Percentiles rank a stretch among this genome's conserved stretches.
phyloP scores from a whole-genome alignment of 2,888 invertebrate genomes.

The Tenthredo distinguenda region DNA sequence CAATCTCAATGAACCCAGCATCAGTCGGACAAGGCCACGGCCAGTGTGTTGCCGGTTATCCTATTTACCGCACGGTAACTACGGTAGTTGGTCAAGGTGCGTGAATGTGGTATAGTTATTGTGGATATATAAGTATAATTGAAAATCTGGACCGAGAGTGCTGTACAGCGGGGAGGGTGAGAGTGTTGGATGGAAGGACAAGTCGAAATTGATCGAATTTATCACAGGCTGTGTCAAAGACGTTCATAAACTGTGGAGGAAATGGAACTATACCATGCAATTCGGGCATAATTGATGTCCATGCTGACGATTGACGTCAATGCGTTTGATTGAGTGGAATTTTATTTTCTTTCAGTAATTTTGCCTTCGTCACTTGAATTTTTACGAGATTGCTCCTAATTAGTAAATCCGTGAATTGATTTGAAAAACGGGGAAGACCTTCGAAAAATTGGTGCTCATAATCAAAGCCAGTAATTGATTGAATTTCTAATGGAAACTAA shows the following conservation, averaged over 20 bases:
- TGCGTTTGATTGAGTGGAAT: constrained; percentile 12
- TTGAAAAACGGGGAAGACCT: not conserved
- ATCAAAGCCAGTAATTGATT: not conserved
- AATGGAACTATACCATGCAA: too few relatives aligned
- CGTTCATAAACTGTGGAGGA: not conserved
- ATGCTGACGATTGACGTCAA: not conserved
- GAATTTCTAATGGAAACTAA: constrained; percentile 1
- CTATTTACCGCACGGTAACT: constrained; percentile 25
- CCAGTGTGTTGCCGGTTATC: constrained; percentile 58
- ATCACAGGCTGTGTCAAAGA: not conserved
- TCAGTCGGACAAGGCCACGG: constrained; percentile 69
- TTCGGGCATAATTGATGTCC: not conserved
- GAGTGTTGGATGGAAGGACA: not conserved
- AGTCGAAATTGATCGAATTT: not conserved
- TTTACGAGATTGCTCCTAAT: not conserved
- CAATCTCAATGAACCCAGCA: constrained; percentile 69
- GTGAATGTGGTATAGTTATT: not conserved
- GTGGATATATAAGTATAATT: not conserved
- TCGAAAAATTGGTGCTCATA: not conserved
- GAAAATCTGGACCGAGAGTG: not conserved
- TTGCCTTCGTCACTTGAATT: not conserved
- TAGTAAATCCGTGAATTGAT: not conserved
- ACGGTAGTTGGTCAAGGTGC: constrained; percentile 22
- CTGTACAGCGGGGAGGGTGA: not conserved
- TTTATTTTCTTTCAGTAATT: not conserved